These are phyloP conservation scores for Hydropotes inermis DNA, from an alignment of 2,113 vertebrate species.

Conservation along the genomic window DNA sequence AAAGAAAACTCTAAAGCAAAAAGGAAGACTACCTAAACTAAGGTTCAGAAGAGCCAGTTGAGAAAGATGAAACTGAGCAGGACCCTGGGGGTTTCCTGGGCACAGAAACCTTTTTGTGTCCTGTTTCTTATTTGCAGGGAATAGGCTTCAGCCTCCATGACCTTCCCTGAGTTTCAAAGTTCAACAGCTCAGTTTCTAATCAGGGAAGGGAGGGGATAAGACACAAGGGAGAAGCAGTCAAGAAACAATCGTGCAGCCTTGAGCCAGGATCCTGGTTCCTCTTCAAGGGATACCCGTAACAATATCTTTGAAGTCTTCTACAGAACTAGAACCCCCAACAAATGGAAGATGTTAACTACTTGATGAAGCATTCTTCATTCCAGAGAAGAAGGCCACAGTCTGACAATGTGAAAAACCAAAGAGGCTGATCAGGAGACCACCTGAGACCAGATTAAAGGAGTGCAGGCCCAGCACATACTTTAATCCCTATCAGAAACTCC, in stretches of 20 bases:
- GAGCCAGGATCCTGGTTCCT: neutral
- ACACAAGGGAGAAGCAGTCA: neutral
- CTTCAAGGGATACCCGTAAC: neutral
- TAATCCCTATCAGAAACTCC: neutral
- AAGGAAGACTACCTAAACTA: neutral
- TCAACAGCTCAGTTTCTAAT: neutral
- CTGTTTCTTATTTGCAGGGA: neutral
- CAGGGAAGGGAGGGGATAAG: neutral
- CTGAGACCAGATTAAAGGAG: neutral
- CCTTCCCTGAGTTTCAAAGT: neutral
- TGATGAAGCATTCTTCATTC: neutral
- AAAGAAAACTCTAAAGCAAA: neutral
- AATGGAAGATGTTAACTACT: neutral
- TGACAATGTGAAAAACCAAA: neutral
- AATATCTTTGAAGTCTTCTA: neutral
- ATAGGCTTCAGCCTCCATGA: neutral
- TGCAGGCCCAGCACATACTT: neutral
- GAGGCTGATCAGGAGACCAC: neutral
- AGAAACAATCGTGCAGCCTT: neutral
- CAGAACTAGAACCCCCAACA: neutral
- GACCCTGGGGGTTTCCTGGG: neutral
- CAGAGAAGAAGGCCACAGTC: neutral
- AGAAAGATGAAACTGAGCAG: neutral
- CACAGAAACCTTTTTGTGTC: neutral
- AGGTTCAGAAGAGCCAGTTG: neutral